A percentile compares a stretch with the other conserved stretches of the same genome.
phyloP scores from a whole-genome alignment of 2,888 invertebrate genomes.

The Entomobrya proxima region DNA sequence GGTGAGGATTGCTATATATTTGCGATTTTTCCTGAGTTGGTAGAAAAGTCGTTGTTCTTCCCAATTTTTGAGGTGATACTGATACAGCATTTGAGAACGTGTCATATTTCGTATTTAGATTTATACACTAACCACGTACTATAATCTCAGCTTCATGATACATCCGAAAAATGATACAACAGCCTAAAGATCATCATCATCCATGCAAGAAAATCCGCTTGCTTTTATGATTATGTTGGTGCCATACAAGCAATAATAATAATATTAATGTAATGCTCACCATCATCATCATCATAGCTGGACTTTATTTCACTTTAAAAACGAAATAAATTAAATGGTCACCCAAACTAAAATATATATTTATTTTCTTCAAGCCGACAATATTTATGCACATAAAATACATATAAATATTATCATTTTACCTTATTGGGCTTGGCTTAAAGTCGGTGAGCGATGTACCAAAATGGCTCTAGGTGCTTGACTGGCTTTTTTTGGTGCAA shows the following conservation, averaged over 20 bases:
- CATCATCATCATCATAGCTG: too few relatives aligned
- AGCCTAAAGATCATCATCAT: too few relatives aligned
- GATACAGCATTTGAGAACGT: conserved; percentile 5
- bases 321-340: too few relatives aligned
- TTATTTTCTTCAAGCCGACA: not conserved
- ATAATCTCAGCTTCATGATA: not conserved
- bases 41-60: not conserved
- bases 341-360: too few relatives aligned
- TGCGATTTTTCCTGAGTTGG: not conserved
- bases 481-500: not conserved
- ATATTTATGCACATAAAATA: conserved; percentile 41
- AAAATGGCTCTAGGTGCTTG: not conserved
- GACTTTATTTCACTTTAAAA: too few relatives aligned
- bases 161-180: conserved; percentile 8
- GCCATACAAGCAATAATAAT: conserved; percentile 13
- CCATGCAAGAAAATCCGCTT: not conserved
- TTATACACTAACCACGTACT: not conserved
- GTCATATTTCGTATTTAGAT: not conserved
- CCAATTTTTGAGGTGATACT: conserved; percentile 49
- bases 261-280: too few relatives aligned
- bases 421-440: conserved; percentile 23
- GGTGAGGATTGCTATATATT: too few relatives aligned
- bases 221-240: conserved; percentile 16
- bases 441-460: too few relatives aligned
- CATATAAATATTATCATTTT: conserved; percentile 35